Conservation (phyloP, 2,797 vertebrate genomes). For the Helicolenus hilgendorfi region DNA sequence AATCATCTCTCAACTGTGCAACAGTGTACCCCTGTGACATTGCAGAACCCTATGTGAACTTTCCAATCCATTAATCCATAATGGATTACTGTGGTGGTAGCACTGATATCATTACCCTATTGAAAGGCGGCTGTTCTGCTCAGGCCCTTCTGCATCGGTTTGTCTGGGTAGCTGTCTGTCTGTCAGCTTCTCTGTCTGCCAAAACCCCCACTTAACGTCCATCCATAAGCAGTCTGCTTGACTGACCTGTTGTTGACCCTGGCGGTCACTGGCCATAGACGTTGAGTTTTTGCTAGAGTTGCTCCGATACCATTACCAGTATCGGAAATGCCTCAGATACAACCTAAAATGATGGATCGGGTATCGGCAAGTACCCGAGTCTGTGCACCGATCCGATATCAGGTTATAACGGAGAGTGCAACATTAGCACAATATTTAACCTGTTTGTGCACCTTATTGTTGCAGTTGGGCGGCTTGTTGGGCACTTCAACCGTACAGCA, state of each 20-base stretch:
- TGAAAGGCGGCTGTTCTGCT: constrained; percentile 15
- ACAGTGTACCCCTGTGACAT: constrained; percentile 28
- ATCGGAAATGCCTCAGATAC: not conserved
- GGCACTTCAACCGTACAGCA: too few species aligned
- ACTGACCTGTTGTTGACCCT: not conserved
- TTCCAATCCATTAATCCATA: constrained; percentile 51
- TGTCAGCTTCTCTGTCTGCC: not conserved
- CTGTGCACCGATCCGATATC: not conserved
- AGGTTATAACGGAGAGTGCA: not conserved
- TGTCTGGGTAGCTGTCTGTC: not conserved
- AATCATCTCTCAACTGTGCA: constrained; percentile 4
- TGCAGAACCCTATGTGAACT: constrained; percentile 27
- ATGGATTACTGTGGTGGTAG: constrained; percentile 32
- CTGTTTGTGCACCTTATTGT: too few species aligned
- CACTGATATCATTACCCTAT: constrained; percentile 28
- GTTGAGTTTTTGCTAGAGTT: not conserved
- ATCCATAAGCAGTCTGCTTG: not conserved
- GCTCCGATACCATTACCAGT: not conserved
- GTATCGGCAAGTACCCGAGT: not conserved
- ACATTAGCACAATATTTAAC: too few species aligned
- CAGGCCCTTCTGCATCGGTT: not conserved
- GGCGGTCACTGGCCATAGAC: not conserved
- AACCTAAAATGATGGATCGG: not conserved
- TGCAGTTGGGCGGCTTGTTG: too few species aligned
- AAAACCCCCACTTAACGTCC: not conserved